Evolutionary conservation across 2,113 vertebrate genomes (phyloP).

Genomic region (Romanogobio albipinnatus): DNA sequence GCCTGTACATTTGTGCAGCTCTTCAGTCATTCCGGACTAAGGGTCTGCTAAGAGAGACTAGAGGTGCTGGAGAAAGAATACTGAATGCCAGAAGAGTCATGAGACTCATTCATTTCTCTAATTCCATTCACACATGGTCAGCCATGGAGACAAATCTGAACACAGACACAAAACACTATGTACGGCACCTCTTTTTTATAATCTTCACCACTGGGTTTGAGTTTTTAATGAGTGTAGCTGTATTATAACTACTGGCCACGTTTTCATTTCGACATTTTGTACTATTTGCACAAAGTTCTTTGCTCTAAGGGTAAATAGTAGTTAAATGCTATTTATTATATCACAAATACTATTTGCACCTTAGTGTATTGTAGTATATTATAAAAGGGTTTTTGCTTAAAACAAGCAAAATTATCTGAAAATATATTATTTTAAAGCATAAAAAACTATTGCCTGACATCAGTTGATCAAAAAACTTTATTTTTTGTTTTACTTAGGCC

Average conservation of each 20-base stretch:
- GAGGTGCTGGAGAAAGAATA: neutral
- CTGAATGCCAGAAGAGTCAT: slow-evolving; percentile 1
- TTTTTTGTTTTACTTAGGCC: neutral
- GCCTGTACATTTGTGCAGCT: too few relatives aligned
- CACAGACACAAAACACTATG: neutral
- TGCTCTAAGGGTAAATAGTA: too few relatives aligned
- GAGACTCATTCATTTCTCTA: neutral
- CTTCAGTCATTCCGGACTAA: neutral
- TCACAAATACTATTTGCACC: too few relatives aligned
- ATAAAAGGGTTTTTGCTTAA: too few relatives aligned
- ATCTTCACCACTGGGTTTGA: neutral
- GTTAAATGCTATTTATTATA: too few relatives aligned
- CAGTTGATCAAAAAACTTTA: neutral
- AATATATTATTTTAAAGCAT: too few relatives aligned
- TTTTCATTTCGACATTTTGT: too few relatives aligned
- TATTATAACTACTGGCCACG: neutral
- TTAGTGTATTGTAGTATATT: too few relatives aligned
- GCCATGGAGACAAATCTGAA: neutral
- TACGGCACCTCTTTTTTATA: neutral
- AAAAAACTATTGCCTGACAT: neutral
- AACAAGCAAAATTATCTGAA: too few relatives aligned
- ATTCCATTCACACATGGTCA: neutral
- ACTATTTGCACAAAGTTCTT: too few relatives aligned
- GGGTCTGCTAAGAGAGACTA: neutral
- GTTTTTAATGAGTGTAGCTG: neutral